Conservation (phyloP, 2,113 vertebrate species). For the Pygathrix nemaeus region DNA sequence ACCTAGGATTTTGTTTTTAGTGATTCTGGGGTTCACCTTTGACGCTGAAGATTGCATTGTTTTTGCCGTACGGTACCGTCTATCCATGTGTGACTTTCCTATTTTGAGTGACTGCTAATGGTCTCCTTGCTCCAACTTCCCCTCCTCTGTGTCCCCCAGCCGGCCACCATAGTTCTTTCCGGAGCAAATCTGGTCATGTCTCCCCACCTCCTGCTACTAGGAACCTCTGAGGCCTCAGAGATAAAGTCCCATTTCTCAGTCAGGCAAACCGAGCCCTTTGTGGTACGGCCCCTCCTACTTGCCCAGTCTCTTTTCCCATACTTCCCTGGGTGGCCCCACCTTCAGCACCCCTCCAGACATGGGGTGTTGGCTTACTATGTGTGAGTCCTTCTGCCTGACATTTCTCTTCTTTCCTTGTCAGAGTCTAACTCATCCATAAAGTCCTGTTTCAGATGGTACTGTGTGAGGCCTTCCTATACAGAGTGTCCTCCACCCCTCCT, state of each 20-base stretch:
- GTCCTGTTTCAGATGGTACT: not conserved
- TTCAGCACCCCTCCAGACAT: accelerated
- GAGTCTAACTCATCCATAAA: not conserved
- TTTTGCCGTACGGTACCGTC: accelerated
- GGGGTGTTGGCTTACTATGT: accelerated
- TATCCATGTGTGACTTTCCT: not conserved
- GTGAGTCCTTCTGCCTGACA: not conserved
- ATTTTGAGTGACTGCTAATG: not conserved
- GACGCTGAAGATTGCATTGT: not conserved
- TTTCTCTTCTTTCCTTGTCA: not conserved
- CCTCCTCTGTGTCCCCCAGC: accelerated
- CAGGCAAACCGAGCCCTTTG: not conserved
- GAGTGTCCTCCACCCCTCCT: accelerated
- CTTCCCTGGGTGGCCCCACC: accelerated
- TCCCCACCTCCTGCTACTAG: not conserved
- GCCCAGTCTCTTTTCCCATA: accelerated
- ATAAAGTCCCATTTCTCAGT: not conserved
- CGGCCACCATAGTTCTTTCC: not conserved
- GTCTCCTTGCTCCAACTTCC: too few species aligned
- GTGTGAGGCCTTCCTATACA: accelerated
- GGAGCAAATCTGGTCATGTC: not conserved
- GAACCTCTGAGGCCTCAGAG: not conserved
- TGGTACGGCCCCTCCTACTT: accelerated
- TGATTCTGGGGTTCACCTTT: not conserved
- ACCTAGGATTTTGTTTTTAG: not conserved